These are phyloP conservation scores for Pammene aurita DNA, from an alignment of 2,888 invertebrate genomes.

Conservation along the genomic window DNA sequence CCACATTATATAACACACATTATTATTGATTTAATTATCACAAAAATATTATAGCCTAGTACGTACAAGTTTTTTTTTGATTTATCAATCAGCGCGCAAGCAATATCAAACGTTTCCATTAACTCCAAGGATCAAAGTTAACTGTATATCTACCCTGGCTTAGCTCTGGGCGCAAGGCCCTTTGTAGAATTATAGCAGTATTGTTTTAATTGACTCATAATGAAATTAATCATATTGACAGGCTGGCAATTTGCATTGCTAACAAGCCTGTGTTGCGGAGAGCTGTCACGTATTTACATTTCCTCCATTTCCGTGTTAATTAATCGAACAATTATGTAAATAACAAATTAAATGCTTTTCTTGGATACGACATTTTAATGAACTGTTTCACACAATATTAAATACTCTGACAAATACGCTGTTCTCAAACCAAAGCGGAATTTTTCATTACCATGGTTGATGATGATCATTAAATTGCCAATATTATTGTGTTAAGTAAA, in stretches of 20 bases:
- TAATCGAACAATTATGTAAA: slow-evolving; percentile 24
- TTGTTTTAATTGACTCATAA: slow-evolving; percentile 21
- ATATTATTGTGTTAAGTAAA: no score
- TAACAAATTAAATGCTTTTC: slow-evolving; percentile 4
- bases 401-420: no score
- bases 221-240: slow-evolving; percentile 37
- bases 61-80: no score
- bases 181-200: background rate
- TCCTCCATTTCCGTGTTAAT: slow-evolving; percentile 28
- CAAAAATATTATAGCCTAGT: no score
- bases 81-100: no score
- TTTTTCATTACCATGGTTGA: no score
- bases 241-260: slow-evolving; percentile 28
- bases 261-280: slow-evolving; percentile 17
- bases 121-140: background rate
- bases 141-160: background rate
- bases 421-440: no score
- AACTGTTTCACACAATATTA: background rate
- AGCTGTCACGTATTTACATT: slow-evolving; percentile 29
- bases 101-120: background rate
- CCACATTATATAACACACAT: no score
- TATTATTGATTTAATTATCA: no score
- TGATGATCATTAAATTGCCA: no score
- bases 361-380: slow-evolving; percentile 1
- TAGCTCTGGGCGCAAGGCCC: background rate